Evolutionary conservation across 2,113 vertebrate genomes (phyloP), one percentile per base, ranked within the genome.

Genomic region (Albula glossodonta): DNA sequence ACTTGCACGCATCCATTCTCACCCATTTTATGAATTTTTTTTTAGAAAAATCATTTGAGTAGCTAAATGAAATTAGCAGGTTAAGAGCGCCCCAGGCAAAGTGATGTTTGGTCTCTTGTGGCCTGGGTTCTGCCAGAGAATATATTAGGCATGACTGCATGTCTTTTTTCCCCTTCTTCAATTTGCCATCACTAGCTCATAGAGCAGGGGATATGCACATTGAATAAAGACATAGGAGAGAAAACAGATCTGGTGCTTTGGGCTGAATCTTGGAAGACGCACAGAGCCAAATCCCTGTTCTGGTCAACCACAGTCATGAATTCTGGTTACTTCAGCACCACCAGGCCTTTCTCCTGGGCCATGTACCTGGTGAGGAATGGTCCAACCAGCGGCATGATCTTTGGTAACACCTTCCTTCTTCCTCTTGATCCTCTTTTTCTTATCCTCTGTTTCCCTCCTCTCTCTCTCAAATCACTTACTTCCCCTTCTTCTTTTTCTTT

Each of bases 21-120:
- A 41, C 31, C 31, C 31, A 41, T 41, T 41, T 41, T 41, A 41
- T 1, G 31, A 41, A 41, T 41, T 41, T 41, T 41, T 41, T 41
- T 41, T n/a, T n/a, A n/a, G 85, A 86, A 82, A 93, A 94, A 96
- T 93, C 93, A 95, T 94, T 94, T 91, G 90, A 94, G 95, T 92
- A 91, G 92, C 86, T 89, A 94, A 96, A 95, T 94, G 95, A 95
- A 97, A 95, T 95, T 95, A 96, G 94, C 92, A 90, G 91, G 90
- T 94, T 93, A 89, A 92, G 92, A 93, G 91, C 78, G 97, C 97
- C 97, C 63, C 86, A 83, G 95, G 97, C 96, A 94, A 93, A 96
- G 85, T 90, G 90, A 91, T 89, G 93, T 88, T 86, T 90, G 92
- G 91, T 97, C 96, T 96, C 97, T 89, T 77, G 95, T 95, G 97